Evolutionary conservation across 1,140 invertebrate genomes (phyloP).

Genomic region (Harlomillsia oculata): DNA sequence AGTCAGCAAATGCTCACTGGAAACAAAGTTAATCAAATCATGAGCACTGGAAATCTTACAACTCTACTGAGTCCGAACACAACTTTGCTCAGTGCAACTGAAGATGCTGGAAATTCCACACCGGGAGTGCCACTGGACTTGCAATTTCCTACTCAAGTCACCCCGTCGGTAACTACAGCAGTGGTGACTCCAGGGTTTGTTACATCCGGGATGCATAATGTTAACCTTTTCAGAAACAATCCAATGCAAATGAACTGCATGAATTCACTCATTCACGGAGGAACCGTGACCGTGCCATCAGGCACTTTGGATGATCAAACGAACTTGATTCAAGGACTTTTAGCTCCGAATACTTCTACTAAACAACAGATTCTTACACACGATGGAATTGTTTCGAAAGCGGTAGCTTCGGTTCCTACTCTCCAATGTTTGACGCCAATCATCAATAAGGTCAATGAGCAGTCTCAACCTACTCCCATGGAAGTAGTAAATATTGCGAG

Average conservation of each 20-base stretch:
- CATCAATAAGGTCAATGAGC: background rate
- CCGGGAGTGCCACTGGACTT: slow-evolving; percentile 15
- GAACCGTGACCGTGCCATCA: background rate
- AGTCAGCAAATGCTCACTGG: background rate
- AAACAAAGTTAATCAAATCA: no score
- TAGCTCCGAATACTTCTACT: background rate
- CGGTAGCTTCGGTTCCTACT: background rate
- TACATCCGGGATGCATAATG: background rate
- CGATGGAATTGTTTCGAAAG: background rate
- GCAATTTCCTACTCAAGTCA: slow-evolving; percentile 14
- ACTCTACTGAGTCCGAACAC: no score
- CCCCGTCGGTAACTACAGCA: background rate
- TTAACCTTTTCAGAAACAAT: background rate
- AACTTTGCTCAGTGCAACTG: no score
- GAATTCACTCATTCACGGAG: no score
- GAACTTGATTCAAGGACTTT: background rate
- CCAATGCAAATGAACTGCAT: background rate
- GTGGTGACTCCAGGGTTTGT: background rate
- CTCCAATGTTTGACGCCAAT: background rate
- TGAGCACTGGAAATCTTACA: no score
- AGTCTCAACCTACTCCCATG: background rate
- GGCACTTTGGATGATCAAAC: background rate
- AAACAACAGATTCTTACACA: no score
- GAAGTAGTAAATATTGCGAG: background rate
- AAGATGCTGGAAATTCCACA: background rate